Evolutionary conservation across 1,140 invertebrate genomes (phyloP), one percentile per base, ranked within the genome.

Genomic region (Cotesia typhae): DNA sequence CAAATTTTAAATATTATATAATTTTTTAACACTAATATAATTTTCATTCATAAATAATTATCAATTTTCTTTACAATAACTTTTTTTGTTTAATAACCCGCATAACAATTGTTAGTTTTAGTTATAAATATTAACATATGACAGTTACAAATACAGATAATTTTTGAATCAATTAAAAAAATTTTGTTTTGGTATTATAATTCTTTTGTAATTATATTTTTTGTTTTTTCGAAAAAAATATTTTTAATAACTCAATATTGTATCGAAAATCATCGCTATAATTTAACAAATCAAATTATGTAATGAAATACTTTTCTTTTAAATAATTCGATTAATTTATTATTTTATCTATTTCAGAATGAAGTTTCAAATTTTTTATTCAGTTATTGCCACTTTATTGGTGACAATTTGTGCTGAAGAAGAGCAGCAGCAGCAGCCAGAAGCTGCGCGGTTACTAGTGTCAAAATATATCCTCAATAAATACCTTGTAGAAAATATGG

Each of bases 401-500:
- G 80, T 84, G 7, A 81, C 82, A 12, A 83, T 84, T 55, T 80
- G 84, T 52, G 87, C 89, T 51, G 92, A 93, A 67, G 93, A 94
- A 77, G 91, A 92, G 10, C 41, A 47, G 10, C 41, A 47, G 10
- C 41, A 47, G 10, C 41, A 47, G 75, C 89, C 89, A 38, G 82
- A 89, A 63, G 88, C 89, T 65, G 94, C 94, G 14, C 89, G 91
- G 76, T 85, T 96, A 57, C 85, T 96, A 63, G 91, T 95, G 12
- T 94, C 93, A 3, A 96, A 96, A 87, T 93, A 95, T 87, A 92
- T 99, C 79, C 89, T 99, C n/a, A 99, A 99, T 81, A 97, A 95
- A 88, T 99, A 98, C 84, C 88, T 99, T 66, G 97, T 99, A n/a
- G 97, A 99, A 89, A 94, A 94, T 82, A 96, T 96, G 92, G 98